phyloP scores from a whole-genome alignment of 1,140 invertebrate species.

The Tyrophagus putrescentiae region DNA sequence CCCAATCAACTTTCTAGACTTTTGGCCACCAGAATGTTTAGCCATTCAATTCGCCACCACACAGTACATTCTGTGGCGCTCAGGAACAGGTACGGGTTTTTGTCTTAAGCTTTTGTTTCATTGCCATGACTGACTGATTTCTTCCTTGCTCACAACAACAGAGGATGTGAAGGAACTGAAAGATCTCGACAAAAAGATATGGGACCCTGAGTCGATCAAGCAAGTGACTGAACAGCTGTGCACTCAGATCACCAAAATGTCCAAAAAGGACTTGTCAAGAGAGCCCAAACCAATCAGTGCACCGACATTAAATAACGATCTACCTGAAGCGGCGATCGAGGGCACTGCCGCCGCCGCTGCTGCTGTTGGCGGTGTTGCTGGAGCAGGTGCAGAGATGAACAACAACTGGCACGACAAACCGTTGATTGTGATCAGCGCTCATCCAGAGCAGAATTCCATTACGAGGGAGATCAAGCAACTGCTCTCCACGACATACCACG shows the following conservation, averaged over 20 bases:
- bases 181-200: background rate
- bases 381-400: background rate
- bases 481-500: slow-evolving; percentile 29
- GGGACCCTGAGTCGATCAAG: background rate
- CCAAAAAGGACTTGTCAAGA: background rate
- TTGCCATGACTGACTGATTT: too few species aligned
- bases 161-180: background rate
- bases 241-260: background rate
- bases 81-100: slow-evolving; percentile 22
- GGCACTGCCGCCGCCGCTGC: background rate
- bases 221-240: background rate
- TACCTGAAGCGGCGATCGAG: too few species aligned
- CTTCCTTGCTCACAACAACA: background rate
- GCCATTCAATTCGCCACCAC: slow-evolving; percentile 40
- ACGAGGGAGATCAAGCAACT: slow-evolving; percentile 27
- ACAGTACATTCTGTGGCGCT: slow-evolving; percentile 29
- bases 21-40: slow-evolving; percentile 37
- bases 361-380: background rate
- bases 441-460: slow-evolving; percentile 25
- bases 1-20: slow-evolving; percentile 34
- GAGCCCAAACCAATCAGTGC: background rate
- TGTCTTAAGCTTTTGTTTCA: background rate
- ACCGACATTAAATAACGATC: background rate
- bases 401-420: slow-evolving; percentile 19
- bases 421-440: slow-evolving; percentile 28